Base-by-base conservation (phyloP, 2,888 invertebrate species). In the Lepidonotus clava region DNA sequence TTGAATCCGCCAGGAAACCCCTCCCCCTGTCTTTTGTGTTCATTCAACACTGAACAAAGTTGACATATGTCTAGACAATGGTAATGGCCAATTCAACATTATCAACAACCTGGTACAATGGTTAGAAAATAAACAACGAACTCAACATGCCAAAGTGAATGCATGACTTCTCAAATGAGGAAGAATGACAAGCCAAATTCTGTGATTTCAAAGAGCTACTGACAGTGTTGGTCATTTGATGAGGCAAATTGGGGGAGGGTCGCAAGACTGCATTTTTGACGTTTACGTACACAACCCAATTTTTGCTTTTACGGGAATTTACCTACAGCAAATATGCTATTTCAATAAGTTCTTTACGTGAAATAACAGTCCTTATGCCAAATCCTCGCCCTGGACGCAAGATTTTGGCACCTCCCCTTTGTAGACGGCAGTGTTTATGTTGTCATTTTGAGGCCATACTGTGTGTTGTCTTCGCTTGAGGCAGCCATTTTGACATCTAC, bases 401-500 rank as follows among this genome's bases (percentile, higher is more conserved):
- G n/a, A n/a, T n/a, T n/a, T n/a, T n/a, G n/a, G n/a, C n/a, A n/a
- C n/a, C n/a, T n/a, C n/a, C n/a, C n/a, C 21, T 8, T 36, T n/a
- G 38, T 4, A 71, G 71, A 8, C 71, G 1, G n/a, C n/a, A 21
- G 24, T 80, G 80, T 80, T 80, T 80, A 46, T 80, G 80, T 80
- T 80, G 80, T 80, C 80, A 80, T 41, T 51, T 51, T 80, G 41
- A 46, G 80, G 80, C 80, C 80, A 80, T 80, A 80, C 80, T 80
- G 80, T 80, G 80, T 80, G 80, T 80, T 80, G 80, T 80, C 46
- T 41, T 80, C 46, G 28, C 24, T 28, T 4, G 18, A 46, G 80
- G 80, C 80, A 80, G 80, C 80, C 80, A 80, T 80, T 80, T 80
- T 80, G 80, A 40, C 80, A 80, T 80, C 80, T 80, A 24, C 80